Base-by-base conservation (phyloP, 2,888 invertebrate genomes). In the Xanthia togata region DNA sequence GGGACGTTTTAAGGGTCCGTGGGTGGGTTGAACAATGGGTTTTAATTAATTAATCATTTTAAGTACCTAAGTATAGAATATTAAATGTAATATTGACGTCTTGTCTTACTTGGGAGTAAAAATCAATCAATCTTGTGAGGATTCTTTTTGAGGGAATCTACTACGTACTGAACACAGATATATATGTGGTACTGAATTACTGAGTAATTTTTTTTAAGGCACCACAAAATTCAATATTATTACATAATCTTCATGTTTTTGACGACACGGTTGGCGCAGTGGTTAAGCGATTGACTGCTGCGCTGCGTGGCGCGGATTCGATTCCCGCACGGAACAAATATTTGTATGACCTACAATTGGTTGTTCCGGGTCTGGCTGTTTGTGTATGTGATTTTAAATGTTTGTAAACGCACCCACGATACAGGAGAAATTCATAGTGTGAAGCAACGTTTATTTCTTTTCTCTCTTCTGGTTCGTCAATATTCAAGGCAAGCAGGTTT, bases 1-100 rank as follows among this genome's bases (percentile, higher is more conserved):
- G 90, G 89, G 89, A 81, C 38, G 77, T 85, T 87, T 90, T 91
- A 89, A 92, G 91, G 92, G 80, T 88, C 92, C 83, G 87, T 84
- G 73, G 38, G n/a, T n/a, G n/a, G 23, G 53, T 76, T 62, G 82
- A 82, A 83, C 71, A 84, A 76, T 67, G 50, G 55, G 65, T 38
- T 20, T 65, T n/a, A 44, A 26, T 67, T n/a, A 38, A 57, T 38
- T 65, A 4, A 11, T 35, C 12, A 12, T 47, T 14, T 2, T 44
- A 65, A 26, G 35, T 23, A n/a, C n/a, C 0, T 26, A 9, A 4
- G 44, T 44, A 20, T 12, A 4, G 4, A 41, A 23, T 41, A 38
- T 38, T 26, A 11, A 55, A n/a, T 35, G 35, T 63, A n/a, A 5
- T n/a, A n/a, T 35, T 12, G 3, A 23, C n/a, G n/a, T 44, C 44